phyloP scores from a whole-genome alignment of 2,113 vertebrate species.

The Uria lomvia region DNA sequence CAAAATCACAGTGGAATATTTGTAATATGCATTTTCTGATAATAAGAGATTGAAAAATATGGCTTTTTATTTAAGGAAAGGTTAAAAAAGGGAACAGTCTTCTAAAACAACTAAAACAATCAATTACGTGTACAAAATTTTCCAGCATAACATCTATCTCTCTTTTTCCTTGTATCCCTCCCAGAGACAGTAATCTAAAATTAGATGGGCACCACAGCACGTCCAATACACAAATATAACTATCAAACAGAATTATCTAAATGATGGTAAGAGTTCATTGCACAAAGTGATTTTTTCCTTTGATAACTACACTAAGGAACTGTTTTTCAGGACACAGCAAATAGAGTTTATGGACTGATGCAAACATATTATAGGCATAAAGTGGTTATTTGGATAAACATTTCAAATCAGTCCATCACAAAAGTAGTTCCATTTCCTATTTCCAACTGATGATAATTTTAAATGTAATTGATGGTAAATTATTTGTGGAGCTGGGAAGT shows the following conservation, averaged over 20 bases:
- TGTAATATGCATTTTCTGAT: background rate
- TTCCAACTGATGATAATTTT: background rate
- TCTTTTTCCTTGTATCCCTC: background rate
- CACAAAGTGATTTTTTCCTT: background rate
- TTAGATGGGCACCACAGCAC: background rate
- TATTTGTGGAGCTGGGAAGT: background rate
- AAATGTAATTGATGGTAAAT: background rate
- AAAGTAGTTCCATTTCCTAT: background rate
- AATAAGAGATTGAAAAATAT: background rate
- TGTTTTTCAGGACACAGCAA: background rate
- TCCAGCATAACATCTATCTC: background rate
- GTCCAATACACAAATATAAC: background rate
- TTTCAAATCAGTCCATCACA: background rate
- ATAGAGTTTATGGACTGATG: background rate
- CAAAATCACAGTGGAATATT: background rate
- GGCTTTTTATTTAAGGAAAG: background rate
- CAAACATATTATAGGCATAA: background rate
- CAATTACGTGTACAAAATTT: background rate
- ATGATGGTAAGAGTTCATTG: background rate
- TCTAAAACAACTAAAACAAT: background rate
- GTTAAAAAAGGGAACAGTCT: background rate
- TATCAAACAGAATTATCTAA: background rate
- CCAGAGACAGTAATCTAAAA: background rate
- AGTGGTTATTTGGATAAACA: slow-evolving; percentile 16
- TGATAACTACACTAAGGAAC: background rate